phyloP scores from a whole-genome alignment of 2,113 vertebrate genomes.

The Coreoperca whiteheadi region DNA sequence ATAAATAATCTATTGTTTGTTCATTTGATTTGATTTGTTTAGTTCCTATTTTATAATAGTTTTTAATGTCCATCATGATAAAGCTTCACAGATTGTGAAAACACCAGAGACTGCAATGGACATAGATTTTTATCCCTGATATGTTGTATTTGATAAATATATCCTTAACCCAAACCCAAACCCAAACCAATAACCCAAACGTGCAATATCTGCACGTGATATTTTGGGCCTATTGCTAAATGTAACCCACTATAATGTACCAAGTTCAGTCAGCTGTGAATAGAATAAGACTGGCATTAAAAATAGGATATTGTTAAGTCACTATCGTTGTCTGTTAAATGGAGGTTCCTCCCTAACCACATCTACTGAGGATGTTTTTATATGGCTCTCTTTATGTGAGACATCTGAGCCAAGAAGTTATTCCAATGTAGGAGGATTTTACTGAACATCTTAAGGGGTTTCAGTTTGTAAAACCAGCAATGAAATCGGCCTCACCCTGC shows the following conservation, averaged over 20 bases:
- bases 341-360: conserved; percentile 27
- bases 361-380: conserved; percentile 39
- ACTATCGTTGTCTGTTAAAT: background rate
- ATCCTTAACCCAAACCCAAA: too few relatives aligned
- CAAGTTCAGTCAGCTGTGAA: background rate
- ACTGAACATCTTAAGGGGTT: conserved; percentile 35
- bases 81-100: background rate
- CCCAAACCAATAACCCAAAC: too few relatives aligned
- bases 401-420: conserved; percentile 19
- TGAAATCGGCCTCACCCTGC: conserved; percentile 26
- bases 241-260: background rate
- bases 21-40: background rate
- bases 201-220: background rate
- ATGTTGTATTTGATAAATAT: conserved; percentile 14
- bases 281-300: conserved; percentile 7
- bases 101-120: background rate
- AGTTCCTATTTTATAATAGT: background rate
- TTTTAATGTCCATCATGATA: background rate
- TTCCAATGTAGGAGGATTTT: conserved; percentile 49
- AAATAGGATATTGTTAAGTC: conserved; percentile 22
- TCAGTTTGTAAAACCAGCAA: conserved; percentile 40
- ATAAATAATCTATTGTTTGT: background rate
- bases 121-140: background rate
- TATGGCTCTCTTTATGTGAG: conserved; percentile 30
- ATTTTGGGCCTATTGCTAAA: background rate